Percentiles rank a stretch among this genome's conserved stretches.
Conservation (phyloP, 2,797 vertebrate species). For the Staurois parvus region DNA sequence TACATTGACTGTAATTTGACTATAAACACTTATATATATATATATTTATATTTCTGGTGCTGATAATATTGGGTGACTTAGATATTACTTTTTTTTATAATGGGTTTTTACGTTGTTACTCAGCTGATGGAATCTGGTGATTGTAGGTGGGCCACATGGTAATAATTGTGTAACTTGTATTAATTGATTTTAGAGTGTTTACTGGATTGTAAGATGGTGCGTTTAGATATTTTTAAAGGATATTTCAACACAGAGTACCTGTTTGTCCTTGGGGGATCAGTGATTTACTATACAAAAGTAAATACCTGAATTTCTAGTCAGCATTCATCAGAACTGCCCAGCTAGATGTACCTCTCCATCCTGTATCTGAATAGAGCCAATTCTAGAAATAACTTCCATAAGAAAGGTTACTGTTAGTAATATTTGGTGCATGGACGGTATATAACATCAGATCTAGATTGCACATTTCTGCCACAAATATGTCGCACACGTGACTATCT, state of each 20-base stretch:
- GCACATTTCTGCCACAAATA: no score
- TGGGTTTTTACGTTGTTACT: not conserved
- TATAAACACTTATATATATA: not conserved
- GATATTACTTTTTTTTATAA: not conserved
- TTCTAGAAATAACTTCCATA: not conserved
- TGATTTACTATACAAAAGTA: not conserved
- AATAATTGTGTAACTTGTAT: not conserved
- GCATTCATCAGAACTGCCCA: not conserved
- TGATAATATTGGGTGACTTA: not conserved
- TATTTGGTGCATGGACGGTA: not conserved
- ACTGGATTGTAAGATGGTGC: not conserved
- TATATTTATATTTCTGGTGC: not conserved
- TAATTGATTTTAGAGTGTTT: not conserved
- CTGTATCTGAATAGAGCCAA: not conserved
- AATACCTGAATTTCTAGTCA: not conserved
- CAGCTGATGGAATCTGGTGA: not conserved
- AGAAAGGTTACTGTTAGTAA: not conserved
- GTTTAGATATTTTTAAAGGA: not conserved
- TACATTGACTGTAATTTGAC: slow-evolving; percentile 1
- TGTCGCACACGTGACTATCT: not conserved
- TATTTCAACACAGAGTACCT: not conserved
- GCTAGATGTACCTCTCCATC: not conserved
- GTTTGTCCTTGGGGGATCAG: no score
- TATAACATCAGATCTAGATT: not conserved
- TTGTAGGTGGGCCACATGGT: not conserved